Evolutionary conservation across 2,113 vertebrate genomes (phyloP).

Genomic region (Cebus imitator): DNA sequence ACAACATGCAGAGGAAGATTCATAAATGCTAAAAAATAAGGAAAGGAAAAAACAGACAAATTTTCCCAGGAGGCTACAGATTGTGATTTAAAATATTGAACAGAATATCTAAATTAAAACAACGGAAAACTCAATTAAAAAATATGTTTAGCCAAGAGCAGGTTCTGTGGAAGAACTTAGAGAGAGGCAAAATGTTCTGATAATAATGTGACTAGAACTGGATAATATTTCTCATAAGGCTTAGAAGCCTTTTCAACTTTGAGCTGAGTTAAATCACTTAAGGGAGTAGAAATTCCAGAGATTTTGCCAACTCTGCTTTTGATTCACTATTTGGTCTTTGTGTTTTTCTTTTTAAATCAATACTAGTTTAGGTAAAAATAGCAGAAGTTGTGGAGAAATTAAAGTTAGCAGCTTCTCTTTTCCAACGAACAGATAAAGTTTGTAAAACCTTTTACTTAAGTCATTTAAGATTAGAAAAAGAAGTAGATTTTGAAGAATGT

Average conservation of each 20-base stretch:
- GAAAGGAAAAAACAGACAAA: background rate
- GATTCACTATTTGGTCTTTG: background rate
- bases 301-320: background rate
- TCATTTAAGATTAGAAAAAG: background rate
- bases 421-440: background rate
- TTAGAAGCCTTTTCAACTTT: background rate
- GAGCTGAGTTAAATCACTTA: background rate
- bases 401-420: background rate
- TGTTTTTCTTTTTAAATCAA: background rate
- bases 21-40: background rate
- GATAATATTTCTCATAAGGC: background rate
- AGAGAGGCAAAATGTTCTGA: background rate
- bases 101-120: constrained; percentile 17
- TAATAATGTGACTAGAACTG: background rate
- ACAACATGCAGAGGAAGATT: background rate
- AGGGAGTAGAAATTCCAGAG: background rate
- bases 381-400: background rate
- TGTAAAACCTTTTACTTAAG: background rate
- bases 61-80: background rate
- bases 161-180: background rate
- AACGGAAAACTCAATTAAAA: background rate
- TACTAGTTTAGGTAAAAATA: background rate
- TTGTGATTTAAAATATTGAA: background rate
- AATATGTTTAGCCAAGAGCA: background rate
- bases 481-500: background rate